A percentile compares a stretch with the other conserved stretches of the same genome.
Conservation (phyloP, 2,113 vertebrate genomes). For the Halcyon senegalensis region DNA sequence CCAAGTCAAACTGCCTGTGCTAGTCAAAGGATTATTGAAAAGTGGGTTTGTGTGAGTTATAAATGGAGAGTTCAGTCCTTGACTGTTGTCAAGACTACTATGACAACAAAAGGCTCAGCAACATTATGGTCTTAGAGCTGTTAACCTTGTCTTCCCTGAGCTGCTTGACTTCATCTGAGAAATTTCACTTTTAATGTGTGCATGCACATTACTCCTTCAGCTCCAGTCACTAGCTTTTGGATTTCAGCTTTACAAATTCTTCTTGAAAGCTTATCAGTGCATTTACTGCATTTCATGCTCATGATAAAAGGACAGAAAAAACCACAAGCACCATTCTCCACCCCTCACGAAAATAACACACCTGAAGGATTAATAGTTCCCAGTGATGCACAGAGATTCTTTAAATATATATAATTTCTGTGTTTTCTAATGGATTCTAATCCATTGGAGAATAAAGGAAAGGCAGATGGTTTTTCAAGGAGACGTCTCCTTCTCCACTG, state of each 20-base stretch:
- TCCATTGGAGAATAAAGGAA: neutral
- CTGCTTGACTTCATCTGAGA: neutral
- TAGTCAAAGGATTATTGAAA: neutral
- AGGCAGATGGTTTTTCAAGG: neutral
- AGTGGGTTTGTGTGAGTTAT: neutral
- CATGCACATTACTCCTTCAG: neutral
- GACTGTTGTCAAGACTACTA: neutral
- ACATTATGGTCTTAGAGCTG: neutral
- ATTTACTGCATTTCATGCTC: neutral
- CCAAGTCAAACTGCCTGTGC: neutral
- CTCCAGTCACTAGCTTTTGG: neutral
- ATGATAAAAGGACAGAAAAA: neutral
- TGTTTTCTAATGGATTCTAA: neutral
- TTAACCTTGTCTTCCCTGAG: neutral
- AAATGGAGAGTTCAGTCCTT: neutral
- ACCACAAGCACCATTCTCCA: neutral
- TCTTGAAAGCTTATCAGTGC: neutral
- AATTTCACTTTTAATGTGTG: neutral
- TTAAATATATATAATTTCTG: rapidly evolving
- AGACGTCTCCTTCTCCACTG: neutral
- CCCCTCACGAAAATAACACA: neutral
- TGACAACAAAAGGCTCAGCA: neutral
- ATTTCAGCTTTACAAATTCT: neutral
- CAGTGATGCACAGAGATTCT: rapidly evolving
- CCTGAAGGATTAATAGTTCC: neutral